Base-by-base conservation (phyloP, 2,888 invertebrate genomes). In the Neoascia interrupta region DNA sequence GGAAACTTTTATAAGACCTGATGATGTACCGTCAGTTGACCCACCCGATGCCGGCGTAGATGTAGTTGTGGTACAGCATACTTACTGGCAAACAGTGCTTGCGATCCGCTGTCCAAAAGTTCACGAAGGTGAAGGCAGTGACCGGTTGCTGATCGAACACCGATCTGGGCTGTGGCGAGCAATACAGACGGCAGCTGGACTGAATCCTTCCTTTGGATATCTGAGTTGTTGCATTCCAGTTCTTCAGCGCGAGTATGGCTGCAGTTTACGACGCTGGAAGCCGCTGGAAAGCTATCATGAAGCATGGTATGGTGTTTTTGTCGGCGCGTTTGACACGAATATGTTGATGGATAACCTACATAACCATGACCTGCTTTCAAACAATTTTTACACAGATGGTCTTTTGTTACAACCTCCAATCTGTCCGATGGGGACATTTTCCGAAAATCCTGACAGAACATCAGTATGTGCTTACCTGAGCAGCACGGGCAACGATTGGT, bases 11-110 rank as follows among this genome's bases (percentile, higher is more conserved):
- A 69, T 37, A 23, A 64, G 4, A n/a, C 75, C 75, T n/a, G 58
- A 72, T 15, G 81, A 54, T 16, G 43, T 54, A 1, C 61, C 61
- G n/a, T n/a, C n/a, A n/a, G n/a, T n/a, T n/a, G n/a, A n/a, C n/a
- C n/a, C n/a, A n/a, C n/a, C n/a, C n/a, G n/a, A n/a, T n/a, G n/a
- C n/a, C n/a, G n/a, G n/a, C n/a, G n/a, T n/a, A n/a, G n/a, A n/a
- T n/a, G n/a, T n/a, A n/a, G n/a, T n/a, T n/a, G n/a, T n/a, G 19
- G 26, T 26, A 26, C 26, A 5, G 26, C 4, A 26, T 5, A 26
- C 26, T 26, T 8, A 26, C 26, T 26, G 26, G 8, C 8, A n/a
- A n/a, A n/a, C n/a, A 31, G 56, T 10, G 66, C 60, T 3, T 61
- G 58, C 1, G 66, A 15, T n/a, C n/a, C n/a, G n/a, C n/a, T n/a